A percentile compares a stretch with the other conserved stretches of the same genome.
Conservation (phyloP, 2,888 invertebrate species). For the Hirtodrosophila duncani region DNA sequence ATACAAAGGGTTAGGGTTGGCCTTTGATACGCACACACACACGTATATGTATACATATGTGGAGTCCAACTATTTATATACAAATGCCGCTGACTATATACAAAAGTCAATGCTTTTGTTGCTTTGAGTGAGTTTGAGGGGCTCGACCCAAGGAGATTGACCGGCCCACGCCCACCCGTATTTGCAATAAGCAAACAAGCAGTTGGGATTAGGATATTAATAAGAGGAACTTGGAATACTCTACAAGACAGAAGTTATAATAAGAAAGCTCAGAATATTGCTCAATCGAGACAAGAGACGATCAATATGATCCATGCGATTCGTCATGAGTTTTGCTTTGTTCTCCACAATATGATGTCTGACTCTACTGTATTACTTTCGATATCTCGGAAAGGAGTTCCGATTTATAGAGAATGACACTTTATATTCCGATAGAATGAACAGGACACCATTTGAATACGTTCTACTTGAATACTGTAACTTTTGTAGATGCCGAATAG, state of each 20-base stretch:
- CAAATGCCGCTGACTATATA: conserved; percentile 67
- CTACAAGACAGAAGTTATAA: conserved; percentile 1
- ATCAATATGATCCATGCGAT: too few relatives aligned
- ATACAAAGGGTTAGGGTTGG: conserved; percentile 31
- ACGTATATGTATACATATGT: conserved; percentile 16
- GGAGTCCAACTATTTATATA: conserved; percentile 60
- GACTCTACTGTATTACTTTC: too few relatives aligned
- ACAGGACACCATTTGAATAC: too few relatives aligned
- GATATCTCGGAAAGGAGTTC: too few relatives aligned
- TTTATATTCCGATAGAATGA: too few relatives aligned
- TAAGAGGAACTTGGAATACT: conserved; percentile 18
- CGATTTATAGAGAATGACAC: too few relatives aligned
- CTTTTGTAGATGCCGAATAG: too few relatives aligned
- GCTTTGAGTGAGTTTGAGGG: conserved; percentile 30
- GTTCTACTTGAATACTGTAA: too few relatives aligned
- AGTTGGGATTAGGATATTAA: background rate
- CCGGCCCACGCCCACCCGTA: conserved; percentile 42
- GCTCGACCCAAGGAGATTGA: conserved; percentile 17
- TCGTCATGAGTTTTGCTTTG: too few relatives aligned
- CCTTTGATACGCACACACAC: conserved; percentile 50
- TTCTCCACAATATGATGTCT: too few relatives aligned
- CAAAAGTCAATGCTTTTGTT: conserved; percentile 69
- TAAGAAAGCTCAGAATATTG: too few relatives aligned
- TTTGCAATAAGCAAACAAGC: conserved; percentile 55
- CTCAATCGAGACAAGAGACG: too few relatives aligned